Percentiles rank a stretch among this genome's conserved stretches.
Conservation (phyloP, 1,140 invertebrate species). For the Amyelois transitella region DNA sequence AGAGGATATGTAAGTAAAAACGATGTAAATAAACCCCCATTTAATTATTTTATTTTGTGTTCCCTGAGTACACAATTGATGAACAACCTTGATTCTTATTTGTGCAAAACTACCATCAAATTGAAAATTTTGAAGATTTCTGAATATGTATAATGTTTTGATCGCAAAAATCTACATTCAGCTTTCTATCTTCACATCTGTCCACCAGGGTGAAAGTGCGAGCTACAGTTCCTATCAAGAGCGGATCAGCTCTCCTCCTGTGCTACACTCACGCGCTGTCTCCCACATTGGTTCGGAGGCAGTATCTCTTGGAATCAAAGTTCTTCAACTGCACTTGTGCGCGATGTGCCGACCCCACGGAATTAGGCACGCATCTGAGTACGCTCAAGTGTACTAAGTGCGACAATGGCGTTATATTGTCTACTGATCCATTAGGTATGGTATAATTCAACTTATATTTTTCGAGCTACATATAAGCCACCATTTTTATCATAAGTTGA, state of each 20-base stretch:
- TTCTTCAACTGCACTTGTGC: constrained; percentile 84
- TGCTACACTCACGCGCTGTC: constrained; percentile 87
- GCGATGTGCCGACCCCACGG: constrained; percentile 84
- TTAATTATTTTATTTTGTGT: neutral
- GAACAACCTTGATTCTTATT: no score
- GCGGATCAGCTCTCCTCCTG: constrained; percentile 79
- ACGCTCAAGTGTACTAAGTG: constrained; percentile 85
- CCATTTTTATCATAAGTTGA: no score
- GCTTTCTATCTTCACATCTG: constrained; percentile 2
- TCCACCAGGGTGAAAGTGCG: constrained; percentile 79
- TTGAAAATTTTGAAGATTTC: no score
- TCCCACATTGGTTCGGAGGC: constrained; percentile 82
- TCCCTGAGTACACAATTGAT: no score
- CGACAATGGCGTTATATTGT: constrained; percentile 79
- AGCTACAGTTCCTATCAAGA: constrained; percentile 78
- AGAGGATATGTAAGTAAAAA: constrained; percentile 69
- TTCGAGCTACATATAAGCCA: no score
- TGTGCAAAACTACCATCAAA: no score
- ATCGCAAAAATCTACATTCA: no score
- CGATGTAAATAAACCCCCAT: neutral
- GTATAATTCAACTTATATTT: no score
- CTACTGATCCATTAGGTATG: constrained; percentile 81
- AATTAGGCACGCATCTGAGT: constrained; percentile 84
- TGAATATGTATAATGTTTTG: no score
- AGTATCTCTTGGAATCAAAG: constrained; percentile 82